Conservation (phyloP, 2,888 invertebrate genomes). For the Drosophila melanosoma region DNA sequence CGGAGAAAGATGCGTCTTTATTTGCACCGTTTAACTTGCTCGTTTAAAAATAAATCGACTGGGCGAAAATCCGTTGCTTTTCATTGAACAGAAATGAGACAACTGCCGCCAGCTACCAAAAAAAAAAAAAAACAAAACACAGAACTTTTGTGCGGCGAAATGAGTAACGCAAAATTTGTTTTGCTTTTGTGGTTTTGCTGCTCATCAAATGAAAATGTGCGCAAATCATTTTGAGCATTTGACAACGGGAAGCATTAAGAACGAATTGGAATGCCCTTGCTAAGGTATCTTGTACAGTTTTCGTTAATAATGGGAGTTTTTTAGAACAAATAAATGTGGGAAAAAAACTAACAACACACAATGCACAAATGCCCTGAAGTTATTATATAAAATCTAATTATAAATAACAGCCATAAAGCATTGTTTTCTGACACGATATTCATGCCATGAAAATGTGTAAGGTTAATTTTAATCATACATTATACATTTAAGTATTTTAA, state of each 20-base stretch:
- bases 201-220: constrained; percentile 38
- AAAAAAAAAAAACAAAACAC: constrained; percentile 15
- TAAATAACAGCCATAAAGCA: constrained; percentile 10
- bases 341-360: constrained; percentile 26
- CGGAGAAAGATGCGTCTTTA: constrained; percentile 24
- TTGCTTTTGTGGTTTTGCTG: background rate
- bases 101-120: constrained; percentile 24
- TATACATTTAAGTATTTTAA: constrained; percentile 1
- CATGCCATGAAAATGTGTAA: constrained; percentile 14
- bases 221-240: constrained; percentile 21
- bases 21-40: constrained; percentile 22
- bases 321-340: constrained; percentile 46
- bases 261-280: constrained; percentile 57
- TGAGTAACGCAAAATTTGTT: constrained; percentile 23
- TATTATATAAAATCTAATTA: constrained; percentile 14
- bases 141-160: constrained; percentile 5
- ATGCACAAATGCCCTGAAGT: constrained; percentile 29
- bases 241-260: constrained; percentile 25
- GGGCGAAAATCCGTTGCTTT: constrained; percentile 51
- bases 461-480: constrained; percentile 22
- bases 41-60: constrained; percentile 47
- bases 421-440: constrained; percentile 28
- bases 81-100: constrained; percentile 60
- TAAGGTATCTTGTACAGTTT: constrained; percentile 1
- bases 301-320: constrained; percentile 28